phyloP scores from a whole-genome alignment of 2,797 vertebrate genomes.

The Amblyraja radiata region DNA sequence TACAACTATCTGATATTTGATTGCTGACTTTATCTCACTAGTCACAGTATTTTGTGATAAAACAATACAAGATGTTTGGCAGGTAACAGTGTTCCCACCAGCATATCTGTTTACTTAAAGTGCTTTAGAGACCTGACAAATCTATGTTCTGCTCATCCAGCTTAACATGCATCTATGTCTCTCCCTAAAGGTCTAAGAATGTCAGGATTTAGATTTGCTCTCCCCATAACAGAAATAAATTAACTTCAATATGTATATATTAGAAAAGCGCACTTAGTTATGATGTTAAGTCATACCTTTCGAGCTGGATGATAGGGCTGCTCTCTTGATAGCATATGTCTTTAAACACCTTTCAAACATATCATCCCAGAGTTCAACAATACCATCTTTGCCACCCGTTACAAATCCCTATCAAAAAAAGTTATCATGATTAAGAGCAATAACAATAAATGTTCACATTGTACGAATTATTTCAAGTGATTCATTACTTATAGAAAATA shows the following conservation, averaged over 20 bases:
- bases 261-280: neutral
- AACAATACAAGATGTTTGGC: neutral
- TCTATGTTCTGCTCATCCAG: neutral
- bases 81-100: neutral
- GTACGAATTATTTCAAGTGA: neutral
- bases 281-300: conserved; percentile 66
- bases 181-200: neutral
- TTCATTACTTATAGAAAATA: neutral
- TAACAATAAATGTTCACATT: neutral
- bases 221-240: neutral
- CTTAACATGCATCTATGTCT: neutral
- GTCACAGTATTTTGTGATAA: neutral
- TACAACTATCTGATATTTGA: neutral
- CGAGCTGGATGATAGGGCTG: conserved; percentile 75
- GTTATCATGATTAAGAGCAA: conserved; percentile 19
- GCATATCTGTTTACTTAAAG: neutral
- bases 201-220: neutral
- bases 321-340: conserved; percentile 91
- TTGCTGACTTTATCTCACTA: neutral
- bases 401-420: conserved; percentile 75
- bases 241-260: neutral
- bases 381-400: conserved; percentile 87
- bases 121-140: neutral
- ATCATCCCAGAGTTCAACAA: conserved; percentile 94
- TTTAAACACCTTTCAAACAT: conserved; percentile 95